These are phyloP conservation scores for Chiropotes sagulatus DNA, from an alignment of 2,797 vertebrate genomes.

Conservation along the genomic window DNA sequence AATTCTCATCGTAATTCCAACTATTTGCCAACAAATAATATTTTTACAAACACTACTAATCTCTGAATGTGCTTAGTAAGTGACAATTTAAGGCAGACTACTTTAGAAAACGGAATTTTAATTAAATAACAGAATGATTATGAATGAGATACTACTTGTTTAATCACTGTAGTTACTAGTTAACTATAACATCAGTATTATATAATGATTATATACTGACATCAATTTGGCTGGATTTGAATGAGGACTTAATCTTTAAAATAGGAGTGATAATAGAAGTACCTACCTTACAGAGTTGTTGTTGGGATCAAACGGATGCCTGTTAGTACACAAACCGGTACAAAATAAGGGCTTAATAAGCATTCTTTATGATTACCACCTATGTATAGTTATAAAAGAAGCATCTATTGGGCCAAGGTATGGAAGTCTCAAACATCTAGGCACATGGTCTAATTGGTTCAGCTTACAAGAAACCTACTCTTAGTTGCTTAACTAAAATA, in stretches of 20 bases:
- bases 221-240: background rate
- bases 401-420: background rate
- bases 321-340: background rate
- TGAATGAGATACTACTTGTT: background rate
- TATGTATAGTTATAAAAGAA: background rate
- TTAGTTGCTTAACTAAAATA: conserved; percentile 25
- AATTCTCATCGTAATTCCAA: background rate
- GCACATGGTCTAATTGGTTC: background rate
- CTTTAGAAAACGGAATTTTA: background rate
- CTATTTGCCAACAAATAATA: background rate
- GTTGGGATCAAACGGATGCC: background rate
- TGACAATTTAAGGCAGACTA: background rate
- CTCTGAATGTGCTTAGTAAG: background rate
- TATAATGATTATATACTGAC: background rate
- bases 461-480: background rate
- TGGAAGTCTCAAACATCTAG: background rate
- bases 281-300: background rate
- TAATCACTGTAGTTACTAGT: background rate
- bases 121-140: background rate
- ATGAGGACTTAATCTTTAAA: conserved; percentile 7
- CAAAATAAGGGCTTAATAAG: background rate
- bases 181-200: background rate
- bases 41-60: background rate
- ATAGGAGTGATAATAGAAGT: background rate
- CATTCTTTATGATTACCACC: background rate